Conservation (phyloP, 2,888 invertebrate genomes). For the Acleris laterana region DNA sequence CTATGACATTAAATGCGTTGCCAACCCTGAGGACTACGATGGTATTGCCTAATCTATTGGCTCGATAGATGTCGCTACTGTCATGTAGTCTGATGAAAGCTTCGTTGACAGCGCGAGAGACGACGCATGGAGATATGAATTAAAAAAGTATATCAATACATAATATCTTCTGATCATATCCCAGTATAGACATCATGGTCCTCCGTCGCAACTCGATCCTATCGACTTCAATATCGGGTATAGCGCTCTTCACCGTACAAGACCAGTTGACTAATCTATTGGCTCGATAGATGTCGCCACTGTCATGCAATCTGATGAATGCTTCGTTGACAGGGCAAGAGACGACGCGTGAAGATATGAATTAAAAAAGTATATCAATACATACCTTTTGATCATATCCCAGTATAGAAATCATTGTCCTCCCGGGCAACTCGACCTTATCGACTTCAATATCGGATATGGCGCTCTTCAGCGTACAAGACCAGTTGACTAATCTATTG, state of each 20-base stretch:
- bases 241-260: constrained; percentile 97
- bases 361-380: background rate
- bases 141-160: constrained; percentile 2
- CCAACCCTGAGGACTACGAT: too few species aligned
- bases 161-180: constrained; percentile 91
- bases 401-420: constrained; percentile 94
- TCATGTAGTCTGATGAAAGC: constrained; percentile 97
- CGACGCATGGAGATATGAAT: too few species aligned
- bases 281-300: constrained; percentile 95
- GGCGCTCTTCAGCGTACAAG: constrained; percentile 97
- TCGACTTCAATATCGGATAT: constrained; percentile 99
- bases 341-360: too few species aligned
- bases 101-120: constrained; percentile 91
- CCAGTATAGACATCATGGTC: constrained; percentile 95
- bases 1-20: too few species aligned
- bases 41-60: constrained; percentile 91
- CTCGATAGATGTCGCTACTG: constrained; percentile 94
- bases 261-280: constrained; percentile 99
- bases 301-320: constrained; percentile 95
- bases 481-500: constrained; percentile 99
- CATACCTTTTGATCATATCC: constrained; percentile 91
- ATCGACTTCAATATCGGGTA: constrained; percentile 99
- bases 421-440: constrained; percentile 94
- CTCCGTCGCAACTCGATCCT: constrained; percentile 94
- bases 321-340: constrained; percentile 94